Conservation (phyloP, 2,113 vertebrate species). For the Syngnathus floridae region DNA sequence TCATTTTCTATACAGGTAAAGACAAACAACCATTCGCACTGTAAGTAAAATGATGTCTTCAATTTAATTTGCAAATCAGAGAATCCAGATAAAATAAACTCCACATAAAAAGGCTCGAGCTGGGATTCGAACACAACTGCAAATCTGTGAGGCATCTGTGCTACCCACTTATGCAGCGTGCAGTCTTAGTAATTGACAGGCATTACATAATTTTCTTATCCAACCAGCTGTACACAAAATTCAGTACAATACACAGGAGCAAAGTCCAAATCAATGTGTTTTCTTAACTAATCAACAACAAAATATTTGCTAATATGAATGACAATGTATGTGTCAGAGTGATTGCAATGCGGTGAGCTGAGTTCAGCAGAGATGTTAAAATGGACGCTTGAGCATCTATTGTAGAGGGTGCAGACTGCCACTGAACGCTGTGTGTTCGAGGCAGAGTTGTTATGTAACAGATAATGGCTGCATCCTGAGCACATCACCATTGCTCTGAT, state of each 20-base stretch:
- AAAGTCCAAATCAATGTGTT: neutral
- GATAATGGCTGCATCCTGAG: slow-evolving; percentile 33
- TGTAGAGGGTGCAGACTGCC: slow-evolving; percentile 19
- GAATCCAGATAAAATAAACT: neutral
- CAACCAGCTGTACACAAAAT: neutral
- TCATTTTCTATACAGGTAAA: too few relatives aligned
- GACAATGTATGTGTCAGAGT: neutral
- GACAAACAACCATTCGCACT: too few relatives aligned
- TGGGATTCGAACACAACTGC: neutral
- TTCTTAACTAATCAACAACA: neutral
- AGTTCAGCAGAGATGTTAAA: slow-evolving; percentile 22
- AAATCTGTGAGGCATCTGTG: neutral
- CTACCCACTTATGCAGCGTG: neutral
- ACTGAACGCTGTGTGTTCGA: slow-evolving; percentile 12
- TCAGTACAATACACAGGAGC: neutral
- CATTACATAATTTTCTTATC: neutral
- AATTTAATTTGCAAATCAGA: neutral
- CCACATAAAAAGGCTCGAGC: neutral
- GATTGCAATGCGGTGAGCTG: neutral
- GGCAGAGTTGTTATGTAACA: slow-evolving; percentile 42
- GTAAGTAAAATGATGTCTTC: neutral
- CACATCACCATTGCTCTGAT: slow-evolving; percentile 17
- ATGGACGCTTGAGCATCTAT: slow-evolving; percentile 36
- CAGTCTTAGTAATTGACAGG: neutral
- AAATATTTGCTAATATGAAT: neutral